A percentile compares a stretch with the other conserved stretches of the same genome.
Conservation (phyloP, 2,888 invertebrate genomes). For the Cephus spinipes region DNA sequence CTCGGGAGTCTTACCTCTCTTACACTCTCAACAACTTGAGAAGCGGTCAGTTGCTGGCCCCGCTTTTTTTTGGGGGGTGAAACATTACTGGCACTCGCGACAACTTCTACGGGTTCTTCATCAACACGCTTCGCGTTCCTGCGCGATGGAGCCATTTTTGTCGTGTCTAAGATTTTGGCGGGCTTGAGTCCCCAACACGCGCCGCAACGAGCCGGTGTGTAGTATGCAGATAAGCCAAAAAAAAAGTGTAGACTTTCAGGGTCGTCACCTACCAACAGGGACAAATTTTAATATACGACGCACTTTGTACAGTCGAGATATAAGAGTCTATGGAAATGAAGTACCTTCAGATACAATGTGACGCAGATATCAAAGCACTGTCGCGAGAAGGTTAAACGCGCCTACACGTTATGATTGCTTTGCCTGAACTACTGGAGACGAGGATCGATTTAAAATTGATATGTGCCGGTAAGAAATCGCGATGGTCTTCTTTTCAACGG, state of each 20-base stretch:
- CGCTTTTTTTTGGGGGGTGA: constrained; percentile 40
- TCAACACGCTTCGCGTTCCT: constrained; percentile 35
- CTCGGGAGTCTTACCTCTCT: constrained; percentile 25
- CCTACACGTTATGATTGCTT: background rate
- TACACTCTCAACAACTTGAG: background rate
- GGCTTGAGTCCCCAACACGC: constrained; percentile 17
- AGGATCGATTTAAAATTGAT: constrained; percentile 25
- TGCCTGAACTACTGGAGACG: constrained; percentile 9
- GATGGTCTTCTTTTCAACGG: constrained; percentile 10
- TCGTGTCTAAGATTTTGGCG: constrained; percentile 20
- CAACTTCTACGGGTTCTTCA: constrained; percentile 29
- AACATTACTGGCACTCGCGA: constrained; percentile 29
- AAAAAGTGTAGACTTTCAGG: background rate
- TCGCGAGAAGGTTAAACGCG: background rate
- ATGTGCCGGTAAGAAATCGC: constrained; percentile 17
- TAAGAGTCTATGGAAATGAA: background rate
- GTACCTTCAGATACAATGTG: background rate
- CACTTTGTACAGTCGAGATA: background rate
- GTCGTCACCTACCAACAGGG: background rate
- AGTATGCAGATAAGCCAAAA: background rate
- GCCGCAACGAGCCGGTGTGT: background rate
- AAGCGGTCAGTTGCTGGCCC: background rate
- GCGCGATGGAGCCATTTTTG: constrained; percentile 38
- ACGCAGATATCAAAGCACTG: background rate
- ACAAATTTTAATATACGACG: background rate